Conservation (phyloP, 2,888 invertebrate genomes). For the Harpagoxenus sublaevis region DNA sequence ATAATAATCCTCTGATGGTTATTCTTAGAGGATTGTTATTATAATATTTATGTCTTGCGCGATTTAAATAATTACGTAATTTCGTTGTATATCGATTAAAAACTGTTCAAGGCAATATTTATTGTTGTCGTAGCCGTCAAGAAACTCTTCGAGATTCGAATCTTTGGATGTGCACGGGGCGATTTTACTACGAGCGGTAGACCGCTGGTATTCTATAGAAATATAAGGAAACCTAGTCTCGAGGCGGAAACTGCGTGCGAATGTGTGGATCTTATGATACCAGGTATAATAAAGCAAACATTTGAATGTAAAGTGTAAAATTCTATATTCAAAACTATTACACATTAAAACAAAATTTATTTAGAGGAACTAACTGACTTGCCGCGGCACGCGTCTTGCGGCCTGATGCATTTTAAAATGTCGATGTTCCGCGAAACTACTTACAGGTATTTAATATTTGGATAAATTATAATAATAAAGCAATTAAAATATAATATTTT, state of each 20-base stretch:
- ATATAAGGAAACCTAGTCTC: constrained; percentile 79
- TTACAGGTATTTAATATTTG: constrained; percentile 85
- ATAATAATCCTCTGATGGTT: background rate
- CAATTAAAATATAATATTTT: background rate
- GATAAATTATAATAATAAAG: background rate
- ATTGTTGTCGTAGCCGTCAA: constrained; percentile 86
- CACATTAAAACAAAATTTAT: constrained; percentile 68
- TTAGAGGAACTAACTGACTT: constrained; percentile 87
- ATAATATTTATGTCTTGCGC: background rate
- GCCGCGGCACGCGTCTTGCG: constrained; percentile 89
- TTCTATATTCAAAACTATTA: background rate
- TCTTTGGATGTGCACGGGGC: constrained; percentile 89
- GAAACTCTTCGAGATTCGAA: constrained; percentile 88
- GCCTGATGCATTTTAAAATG: constrained; percentile 88
- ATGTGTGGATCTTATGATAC: constrained; percentile 84
- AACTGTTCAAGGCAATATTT: background rate
- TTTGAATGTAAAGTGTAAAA: background rate
- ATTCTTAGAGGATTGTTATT: background rate
- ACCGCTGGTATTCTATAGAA: constrained; percentile 76
- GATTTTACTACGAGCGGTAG: constrained; percentile 87
- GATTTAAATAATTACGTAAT: background rate
- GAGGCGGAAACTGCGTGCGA: constrained; percentile 84
- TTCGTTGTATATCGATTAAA: background rate
- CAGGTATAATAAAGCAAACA: constrained; percentile 78
- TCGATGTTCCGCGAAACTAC: constrained; percentile 88